These are phyloP conservation scores for Sinotaia quadrata DNA, from an alignment of 2,888 invertebrate genomes.

Conservation along the genomic window DNA sequence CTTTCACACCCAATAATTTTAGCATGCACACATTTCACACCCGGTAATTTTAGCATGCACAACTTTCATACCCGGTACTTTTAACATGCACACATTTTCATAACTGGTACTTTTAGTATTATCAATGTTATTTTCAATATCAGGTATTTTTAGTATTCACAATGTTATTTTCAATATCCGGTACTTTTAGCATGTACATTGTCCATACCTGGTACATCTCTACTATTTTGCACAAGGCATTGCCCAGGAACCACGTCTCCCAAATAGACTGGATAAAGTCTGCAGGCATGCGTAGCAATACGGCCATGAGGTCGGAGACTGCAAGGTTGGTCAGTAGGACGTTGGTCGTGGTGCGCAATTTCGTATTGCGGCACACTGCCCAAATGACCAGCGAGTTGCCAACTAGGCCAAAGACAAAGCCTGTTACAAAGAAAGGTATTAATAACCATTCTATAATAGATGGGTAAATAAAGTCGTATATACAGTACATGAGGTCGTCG, in stretches of 20 bases:
- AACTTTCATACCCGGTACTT: too few species aligned
- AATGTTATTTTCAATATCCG: too few species aligned
- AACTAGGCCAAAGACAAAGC: slow-evolving; percentile 86
- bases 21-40: too few species aligned
- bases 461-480: slow-evolving; percentile 55
- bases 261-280: slow-evolving; percentile 92
- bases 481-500: slow-evolving; percentile 42
- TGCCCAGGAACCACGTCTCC: slow-evolving; percentile 90
- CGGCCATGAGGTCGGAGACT: slow-evolving; percentile 87
- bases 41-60: too few species aligned
- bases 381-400: slow-evolving; percentile 91
- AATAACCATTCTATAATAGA: slow-evolving; percentile 82
- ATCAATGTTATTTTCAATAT: neutral
- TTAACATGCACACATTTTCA: neutral
- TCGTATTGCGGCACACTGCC: slow-evolving; percentile 88
- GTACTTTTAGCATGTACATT: too few species aligned
- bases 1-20: too few species aligned
- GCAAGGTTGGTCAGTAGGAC: slow-evolving; percentile 94
- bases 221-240: slow-evolving; percentile 87
- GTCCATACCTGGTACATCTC: slow-evolving; percentile 90
- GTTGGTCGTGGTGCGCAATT: slow-evolving; percentile 94
- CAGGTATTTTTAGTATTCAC: too few species aligned
- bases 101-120: neutral
- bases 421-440: slow-evolving; percentile 82
- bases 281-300: slow-evolving; percentile 89